Evolutionary conservation across 2,797 vertebrate genomes (phyloP).

Genomic region (Pipistrellus pygmaeus): DNA sequence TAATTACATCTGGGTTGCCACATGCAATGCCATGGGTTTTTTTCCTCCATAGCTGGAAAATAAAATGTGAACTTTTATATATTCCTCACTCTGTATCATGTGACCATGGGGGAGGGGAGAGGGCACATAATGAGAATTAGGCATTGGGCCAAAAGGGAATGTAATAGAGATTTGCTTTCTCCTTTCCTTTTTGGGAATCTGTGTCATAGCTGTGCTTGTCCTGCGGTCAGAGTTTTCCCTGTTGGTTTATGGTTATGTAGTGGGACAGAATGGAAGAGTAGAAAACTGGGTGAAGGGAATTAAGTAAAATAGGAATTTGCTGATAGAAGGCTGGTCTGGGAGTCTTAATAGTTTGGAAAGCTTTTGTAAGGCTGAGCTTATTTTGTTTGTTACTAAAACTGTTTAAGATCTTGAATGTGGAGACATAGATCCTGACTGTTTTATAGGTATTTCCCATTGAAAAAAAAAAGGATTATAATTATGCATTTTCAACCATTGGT

Average conservation of each 20-base stretch:
- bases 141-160: conserved; percentile 37
- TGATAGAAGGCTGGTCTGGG: neutral
- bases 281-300: neutral
- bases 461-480: conserved; percentile 44
- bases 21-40: neutral
- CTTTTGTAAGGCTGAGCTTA: conserved; percentile 6
- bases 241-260: neutral
- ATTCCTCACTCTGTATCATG: neutral
- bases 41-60: conserved; percentile 51
- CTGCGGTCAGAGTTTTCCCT: conserved; percentile 6
- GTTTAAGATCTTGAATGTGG: neutral
- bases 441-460: conserved; percentile 30
- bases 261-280: neutral
- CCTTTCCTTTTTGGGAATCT: conserved; percentile 41
- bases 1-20: conserved; percentile 65
- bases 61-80: conserved; percentile 56
- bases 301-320: conserved; percentile 16
- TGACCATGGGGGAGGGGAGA: neutral
- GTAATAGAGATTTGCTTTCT: conserved; percentile 16
- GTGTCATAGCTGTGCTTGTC: conserved; percentile 24
- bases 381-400: conserved; percentile 42
- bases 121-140: conserved; percentile 58
- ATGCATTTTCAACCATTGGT: conserved; percentile 10
- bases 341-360: conserved; percentile 13
- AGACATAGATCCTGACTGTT: neutral